Evolutionary conservation across 2,113 vertebrate genomes (phyloP), one percentile per base, ranked within the genome.

Genomic region (Nyctereutes procyonoides): DNA sequence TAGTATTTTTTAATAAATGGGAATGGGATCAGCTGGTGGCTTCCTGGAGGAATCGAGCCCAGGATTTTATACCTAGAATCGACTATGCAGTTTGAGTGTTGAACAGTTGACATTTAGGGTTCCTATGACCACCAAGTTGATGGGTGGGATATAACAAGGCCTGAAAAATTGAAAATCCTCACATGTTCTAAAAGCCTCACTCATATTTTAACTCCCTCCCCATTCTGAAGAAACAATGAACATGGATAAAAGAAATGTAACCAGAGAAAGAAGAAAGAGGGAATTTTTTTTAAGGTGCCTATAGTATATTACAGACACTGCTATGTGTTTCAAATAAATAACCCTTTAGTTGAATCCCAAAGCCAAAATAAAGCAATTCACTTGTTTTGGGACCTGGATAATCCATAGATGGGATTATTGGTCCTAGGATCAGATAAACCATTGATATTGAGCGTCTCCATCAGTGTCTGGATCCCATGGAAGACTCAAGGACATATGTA

Each of bases 261-360:
- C 38, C 88, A 91, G 83, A 89, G 43, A 96, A 55, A 82, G 60
- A 62, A 90, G 71, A 14, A 69, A 87, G 11, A 82, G 35, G 60
- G 16, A 73, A 32, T 32, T 2, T 26, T 71, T 53, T 74, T 63
- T 48, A 56, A 80, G 88, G 60, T 60, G 6, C 30, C n/a, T 86
- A 0, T 53, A 51, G 30, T 51, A 10, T 65, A 12, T 43, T 43
- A 73, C 4, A 71, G 69, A 76, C 2, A 30, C 2, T 6, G 17
- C 28, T 30, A 8, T 84, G 14, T 55, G 60, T n/a, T 89, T 95
- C 58, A 65, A 71, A 85, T 80, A 38, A 69, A 19, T 51, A 35
- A 35, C 43, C 43, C 69, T 84, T 69, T 16, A 35, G 51, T 30
- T 60, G 90, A 71, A 35, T 93, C 38, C 28, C 67, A 81, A 84